Base-by-base conservation (phyloP, 2,113 vertebrate species). In the Apodemus speciosus region DNA sequence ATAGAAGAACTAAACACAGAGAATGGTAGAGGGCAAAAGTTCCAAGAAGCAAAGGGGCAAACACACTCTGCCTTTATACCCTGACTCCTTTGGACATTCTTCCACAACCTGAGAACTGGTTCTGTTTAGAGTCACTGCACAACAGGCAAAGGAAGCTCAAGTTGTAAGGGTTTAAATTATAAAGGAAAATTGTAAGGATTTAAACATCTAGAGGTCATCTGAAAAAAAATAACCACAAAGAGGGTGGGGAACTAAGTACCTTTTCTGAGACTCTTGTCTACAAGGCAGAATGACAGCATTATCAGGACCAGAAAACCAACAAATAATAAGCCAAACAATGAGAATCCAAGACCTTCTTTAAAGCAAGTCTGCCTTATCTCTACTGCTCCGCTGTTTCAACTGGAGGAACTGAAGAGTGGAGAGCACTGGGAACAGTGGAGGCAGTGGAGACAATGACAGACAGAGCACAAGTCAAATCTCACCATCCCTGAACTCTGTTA, bases 141-240 rank as follows among this genome's bases (percentile, higher is more conserved):
- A 11, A 85, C 46, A 60, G 27, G 62, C 88, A 81, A 73, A 66
- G 21, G 16, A 64, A 10, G 0, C 11, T 51, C 38, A 51, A 25
- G n/a, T n/a, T n/a, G n/a, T n/a, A n/a, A n/a, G n/a, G n/a, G n/a
- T n/a, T n/a, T n/a, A n/a, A n/a, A n/a, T n/a, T n/a, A 8, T 58
- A 27, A 32, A 86, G 86, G n/a, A 87, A 49, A 18, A 2, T 66
- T 6, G 6, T 25, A 20, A n/a, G 64, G 38, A 91, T 86, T 21
- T 35, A 32, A 87, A 49, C 4, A 62, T 11, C 35, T 68, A 9
- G 3, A 77, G 66, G 35, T 72, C 84, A 81, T 30, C 6, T 38
- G 81, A 56, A 92, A 89, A 86, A 38, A 92, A 91, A 83, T 77
- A n/a, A 27, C 3, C 23, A 60, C 51, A 85, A 18, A 49, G 71